Evolutionary conservation across 2,113 vertebrate genomes (phyloP), one percentile per base, ranked within the genome.

Genomic region (Polyodon spathula): DNA sequence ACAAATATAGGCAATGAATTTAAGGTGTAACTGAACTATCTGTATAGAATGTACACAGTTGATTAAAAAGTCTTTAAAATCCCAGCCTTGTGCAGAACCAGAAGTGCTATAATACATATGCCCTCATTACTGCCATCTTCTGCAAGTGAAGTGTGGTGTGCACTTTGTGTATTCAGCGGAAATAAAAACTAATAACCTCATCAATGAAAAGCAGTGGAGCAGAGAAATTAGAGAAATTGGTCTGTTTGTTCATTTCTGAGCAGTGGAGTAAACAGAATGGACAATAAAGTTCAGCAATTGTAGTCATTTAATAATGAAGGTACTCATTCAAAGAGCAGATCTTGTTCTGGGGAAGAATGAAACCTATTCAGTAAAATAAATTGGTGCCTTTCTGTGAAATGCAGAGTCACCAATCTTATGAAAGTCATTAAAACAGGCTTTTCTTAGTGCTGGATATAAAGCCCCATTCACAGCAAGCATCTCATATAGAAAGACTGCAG

Each of bases 111-210:
- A 43, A 16, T 5, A 65, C 48, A 44, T 44, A 41, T 43, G 55
- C 62, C 44, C 60, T 61, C 40, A 43, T 62, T 46, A 52, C 64
- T 63, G 60, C 64, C 68, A 68, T 8, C 62, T 51, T 70, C 40
- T 64, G 44, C 60, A 58, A 70, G 61, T 67, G 59, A 48, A 65
- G 57, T 65, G 63, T 56, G 53, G 57, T 40, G 62, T 60, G 48
- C 61, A 53, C 42, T 53, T 58, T 48, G 58, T 57, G 62, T 61
- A 65, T 60, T 60, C 50, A 43, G 60, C 60, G 61, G 51, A 66
- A 63, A 68, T 66, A 50, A 70, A 66, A 61, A 61, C 64, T 75
- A 75, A 75, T 75, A 72, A 72, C 70, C 68, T 72, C 63, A 70
- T 75, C 61, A 64, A 56, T 65, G 65, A 66, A 50, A 66, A 37